phyloP scores from a whole-genome alignment of 2,113 vertebrate genomes.

The Cromileptes altivelis region DNA sequence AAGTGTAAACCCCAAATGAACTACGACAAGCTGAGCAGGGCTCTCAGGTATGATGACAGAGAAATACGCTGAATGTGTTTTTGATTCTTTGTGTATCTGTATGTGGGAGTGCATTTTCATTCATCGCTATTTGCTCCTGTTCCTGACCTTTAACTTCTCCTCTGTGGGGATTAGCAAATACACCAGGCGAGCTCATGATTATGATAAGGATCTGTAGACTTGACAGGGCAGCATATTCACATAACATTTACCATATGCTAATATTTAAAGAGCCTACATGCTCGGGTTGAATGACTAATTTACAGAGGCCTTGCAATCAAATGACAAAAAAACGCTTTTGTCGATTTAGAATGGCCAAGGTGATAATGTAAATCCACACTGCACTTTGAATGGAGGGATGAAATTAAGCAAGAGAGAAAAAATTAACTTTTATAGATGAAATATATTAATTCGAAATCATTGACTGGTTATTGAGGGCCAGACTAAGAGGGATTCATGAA shows the following conservation, averaged over 20 bases:
- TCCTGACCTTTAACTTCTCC: conserved; percentile 11
- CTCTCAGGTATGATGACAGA: conserved; percentile 82
- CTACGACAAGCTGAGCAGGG: conserved; percentile 92
- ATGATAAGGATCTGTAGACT: neutral
- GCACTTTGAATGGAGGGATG: neutral
- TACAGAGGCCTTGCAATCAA: neutral
- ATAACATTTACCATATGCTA: neutral
- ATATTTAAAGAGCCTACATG: neutral
- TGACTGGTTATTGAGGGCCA: neutral
- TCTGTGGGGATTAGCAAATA: neutral
- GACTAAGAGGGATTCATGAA: neutral
- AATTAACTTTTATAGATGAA: neutral
- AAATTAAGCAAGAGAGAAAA: neutral
- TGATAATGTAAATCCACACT: neutral
- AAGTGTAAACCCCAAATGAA: conserved; percentile 97
- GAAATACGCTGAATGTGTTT: neutral
- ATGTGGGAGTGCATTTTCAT: neutral
- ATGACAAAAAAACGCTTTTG: neutral
- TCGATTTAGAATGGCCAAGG: neutral
- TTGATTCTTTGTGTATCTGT: conserved; percentile 8
- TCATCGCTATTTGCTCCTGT: neutral
- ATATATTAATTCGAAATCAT: neutral
- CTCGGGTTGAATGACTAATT: neutral
- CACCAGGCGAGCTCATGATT: neutral
- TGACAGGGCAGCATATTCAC: neutral